Conservation (phyloP, 2,797 vertebrate genomes). For the Crenuchus spilurus region DNA sequence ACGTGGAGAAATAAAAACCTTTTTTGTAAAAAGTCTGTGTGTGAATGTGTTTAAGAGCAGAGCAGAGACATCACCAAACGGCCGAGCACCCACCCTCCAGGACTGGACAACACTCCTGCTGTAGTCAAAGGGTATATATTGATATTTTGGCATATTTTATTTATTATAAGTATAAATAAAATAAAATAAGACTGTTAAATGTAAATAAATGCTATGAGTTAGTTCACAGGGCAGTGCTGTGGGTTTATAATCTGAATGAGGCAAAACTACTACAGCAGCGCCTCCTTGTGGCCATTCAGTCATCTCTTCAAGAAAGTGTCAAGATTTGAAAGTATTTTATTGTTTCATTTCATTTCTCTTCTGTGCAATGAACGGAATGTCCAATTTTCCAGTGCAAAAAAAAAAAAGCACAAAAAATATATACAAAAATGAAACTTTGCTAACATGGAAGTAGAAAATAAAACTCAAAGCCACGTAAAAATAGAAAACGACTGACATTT, state of each 20-base stretch:
- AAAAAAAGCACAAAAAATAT: neutral
- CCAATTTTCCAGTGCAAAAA: conserved; percentile 15
- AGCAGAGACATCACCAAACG: no score
- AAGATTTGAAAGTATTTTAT: conserved; percentile 8
- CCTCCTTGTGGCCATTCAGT: conserved; percentile 33
- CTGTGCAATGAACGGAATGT: neutral
- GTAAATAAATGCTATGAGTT: neutral
- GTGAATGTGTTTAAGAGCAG: neutral
- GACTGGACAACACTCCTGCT: no score
- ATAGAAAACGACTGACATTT: neutral
- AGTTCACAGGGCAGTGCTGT: neutral
- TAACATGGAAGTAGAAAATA: neutral
- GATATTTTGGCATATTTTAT: no score
- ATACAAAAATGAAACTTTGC: neutral
- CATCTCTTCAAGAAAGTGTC: no score
- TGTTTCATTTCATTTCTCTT: neutral
- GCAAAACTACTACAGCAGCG: conserved; percentile 1
- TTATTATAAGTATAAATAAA: no score
- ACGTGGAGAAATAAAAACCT: conserved; percentile 1
- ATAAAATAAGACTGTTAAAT: neutral
- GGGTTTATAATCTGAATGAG: no score
- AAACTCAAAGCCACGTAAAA: conserved; percentile 1
- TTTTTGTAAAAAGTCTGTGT: conserved; percentile 14
- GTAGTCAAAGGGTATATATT: neutral
- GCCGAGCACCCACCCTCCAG: no score